Base-by-base conservation (phyloP, 2,797 vertebrate species). In the Chiloscyllium punctatum region DNA sequence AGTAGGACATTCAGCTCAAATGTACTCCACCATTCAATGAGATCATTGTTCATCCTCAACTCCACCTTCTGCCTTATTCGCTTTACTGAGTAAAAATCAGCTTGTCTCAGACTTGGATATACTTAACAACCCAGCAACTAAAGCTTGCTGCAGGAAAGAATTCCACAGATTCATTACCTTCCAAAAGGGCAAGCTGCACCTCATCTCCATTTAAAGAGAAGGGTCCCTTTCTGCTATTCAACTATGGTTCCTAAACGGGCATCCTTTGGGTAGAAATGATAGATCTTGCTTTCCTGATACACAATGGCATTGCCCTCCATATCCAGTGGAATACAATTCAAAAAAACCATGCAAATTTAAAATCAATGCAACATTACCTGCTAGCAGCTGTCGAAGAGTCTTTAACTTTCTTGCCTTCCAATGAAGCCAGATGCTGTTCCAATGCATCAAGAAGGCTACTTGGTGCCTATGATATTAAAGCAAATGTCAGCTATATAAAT, bases 381-480 rank as follows among this genome's bases (percentile, higher is more conserved):
- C 99, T 99, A 97, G 99, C 99, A 96, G 99, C 99, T 79, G 99
- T 99, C 42, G 94, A 95, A 95, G 99, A 99, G 97, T 99, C 99
- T 98, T 99, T 99, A 96, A 99, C 99, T 97, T 99, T 99, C 97
- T 99, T 99, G 97, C 99, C 99, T 97, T 99, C 99, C 97, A 99
- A 98, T 96, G 99, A 99, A 97, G 98, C 99, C 98, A 99, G 98
- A 97, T 99, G 99, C 96, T 99, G 99, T 97, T 99, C 99, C 97
- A 99, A 97, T 96, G 99, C 98, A 97, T 99, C 99, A 95, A 99
- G 98, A 96, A 99, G 98, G 97, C 98, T 98, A 97, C 98, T 99
- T 0, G 99, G 99, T 97, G 99, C 99, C 99, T 99, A 97, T 84
- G 94, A 42, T 72, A 48, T 33, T 30, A 68, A 74, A 33, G 51